Conservation (phyloP, 2,797 vertebrate genomes). For the Myotis vivesi region DNA sequence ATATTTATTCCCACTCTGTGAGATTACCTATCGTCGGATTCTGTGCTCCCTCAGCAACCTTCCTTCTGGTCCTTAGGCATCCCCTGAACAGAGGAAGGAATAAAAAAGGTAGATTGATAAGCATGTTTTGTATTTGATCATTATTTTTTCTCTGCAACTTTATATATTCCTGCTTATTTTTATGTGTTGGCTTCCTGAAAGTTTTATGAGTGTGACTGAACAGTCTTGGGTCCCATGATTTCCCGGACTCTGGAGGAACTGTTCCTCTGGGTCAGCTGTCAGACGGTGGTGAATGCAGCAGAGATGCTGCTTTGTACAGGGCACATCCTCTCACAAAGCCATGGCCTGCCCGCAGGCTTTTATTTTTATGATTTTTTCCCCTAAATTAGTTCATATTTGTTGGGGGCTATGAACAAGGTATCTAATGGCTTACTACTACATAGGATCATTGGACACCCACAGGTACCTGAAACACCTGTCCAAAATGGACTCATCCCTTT, state of each 20-base stretch:
- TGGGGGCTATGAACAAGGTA: neutral
- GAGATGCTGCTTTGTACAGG: neutral
- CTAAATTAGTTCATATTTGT: neutral
- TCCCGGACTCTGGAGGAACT: neutral
- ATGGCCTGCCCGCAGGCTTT: neutral
- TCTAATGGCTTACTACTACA: neutral
- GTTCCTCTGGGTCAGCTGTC: neutral
- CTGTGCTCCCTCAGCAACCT: neutral
- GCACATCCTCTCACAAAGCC: neutral
- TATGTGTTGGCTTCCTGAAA: neutral
- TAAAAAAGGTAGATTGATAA: neutral
- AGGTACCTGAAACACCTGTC: neutral
- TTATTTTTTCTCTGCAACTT: neutral
- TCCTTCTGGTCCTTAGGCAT: neutral
- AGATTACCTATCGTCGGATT: neutral
- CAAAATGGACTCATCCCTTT: neutral
- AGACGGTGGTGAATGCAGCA: neutral
- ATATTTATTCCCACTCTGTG: neutral
- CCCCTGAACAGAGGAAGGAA: neutral
- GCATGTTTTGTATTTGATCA: neutral
- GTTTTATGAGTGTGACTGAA: neutral
- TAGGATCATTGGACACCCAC: neutral
- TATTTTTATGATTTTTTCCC: neutral
- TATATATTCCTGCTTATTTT: neutral
- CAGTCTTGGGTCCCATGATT: neutral